A percentile compares a stretch with the other conserved stretches of the same genome.
Evolutionary conservation across 2,113 vertebrate species (phyloP).

Genomic region (Gavia stellata): DNA sequence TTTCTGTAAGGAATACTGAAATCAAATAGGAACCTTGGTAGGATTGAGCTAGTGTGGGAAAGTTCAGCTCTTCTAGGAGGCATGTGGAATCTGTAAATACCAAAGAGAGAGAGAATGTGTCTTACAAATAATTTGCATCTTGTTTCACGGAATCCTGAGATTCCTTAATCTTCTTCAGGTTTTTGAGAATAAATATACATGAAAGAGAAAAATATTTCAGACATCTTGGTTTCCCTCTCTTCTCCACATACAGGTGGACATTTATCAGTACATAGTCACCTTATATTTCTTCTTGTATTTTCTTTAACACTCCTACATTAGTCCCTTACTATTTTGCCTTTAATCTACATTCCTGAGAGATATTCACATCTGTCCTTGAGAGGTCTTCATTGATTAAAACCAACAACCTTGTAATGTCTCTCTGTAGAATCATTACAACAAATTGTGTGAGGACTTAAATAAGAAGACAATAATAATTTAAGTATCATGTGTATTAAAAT

Average conservation of each 20-base stretch:
- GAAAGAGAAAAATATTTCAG: neutral
- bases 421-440: neutral
- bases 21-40: neutral
- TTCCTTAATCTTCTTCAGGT: neutral
- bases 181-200: neutral
- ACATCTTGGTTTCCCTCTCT: neutral
- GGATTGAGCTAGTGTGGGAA: neutral
- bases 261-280: neutral
- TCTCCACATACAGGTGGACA: neutral
- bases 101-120: neutral
- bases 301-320: neutral
- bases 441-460: neutral
- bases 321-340: neutral
- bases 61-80: neutral
- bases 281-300: neutral
- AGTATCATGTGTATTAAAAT: neutral
- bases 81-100: neutral
- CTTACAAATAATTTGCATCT: neutral
- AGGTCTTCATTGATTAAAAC: neutral
- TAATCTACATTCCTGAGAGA: neutral
- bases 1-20: neutral
- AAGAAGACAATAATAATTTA: neutral
- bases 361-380: neutral
- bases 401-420: neutral
- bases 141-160: neutral